Conservation (phyloP, 2,113 vertebrate genomes). For the Chrysemys picta region DNA sequence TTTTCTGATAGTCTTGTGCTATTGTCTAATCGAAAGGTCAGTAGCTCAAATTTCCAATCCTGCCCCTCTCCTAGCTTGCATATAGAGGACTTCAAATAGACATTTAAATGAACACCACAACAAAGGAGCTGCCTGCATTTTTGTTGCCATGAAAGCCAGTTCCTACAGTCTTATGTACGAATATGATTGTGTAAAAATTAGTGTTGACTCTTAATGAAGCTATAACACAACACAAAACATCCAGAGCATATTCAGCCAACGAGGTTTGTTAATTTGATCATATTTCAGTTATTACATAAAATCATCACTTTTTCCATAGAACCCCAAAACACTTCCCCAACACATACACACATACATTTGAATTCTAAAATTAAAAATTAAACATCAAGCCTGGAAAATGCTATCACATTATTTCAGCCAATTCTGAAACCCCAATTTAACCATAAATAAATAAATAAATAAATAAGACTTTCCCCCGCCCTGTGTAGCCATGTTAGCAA, state of each 20-base stretch:
- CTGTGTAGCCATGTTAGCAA: background rate
- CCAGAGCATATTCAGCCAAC: background rate
- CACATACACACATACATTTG: background rate
- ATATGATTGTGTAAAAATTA: slow-evolving; percentile 21
- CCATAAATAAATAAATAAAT: background rate
- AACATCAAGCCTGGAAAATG: background rate
- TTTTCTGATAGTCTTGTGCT: background rate
- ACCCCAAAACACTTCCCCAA: background rate
- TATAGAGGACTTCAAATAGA: background rate
- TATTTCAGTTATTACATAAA: slow-evolving; percentile 10
- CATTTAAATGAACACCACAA: background rate
- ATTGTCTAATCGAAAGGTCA: background rate
- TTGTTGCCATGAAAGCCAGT: background rate
- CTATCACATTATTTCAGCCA: background rate
- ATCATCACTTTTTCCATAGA: background rate
- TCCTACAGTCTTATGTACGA: background rate
- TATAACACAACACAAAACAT: background rate
- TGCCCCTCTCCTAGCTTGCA: background rate
- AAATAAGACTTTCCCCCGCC: background rate
- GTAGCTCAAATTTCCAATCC: background rate
- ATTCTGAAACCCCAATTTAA: background rate
- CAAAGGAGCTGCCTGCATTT: background rate
- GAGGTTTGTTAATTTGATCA: background rate
- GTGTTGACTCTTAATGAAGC: slow-evolving; percentile 28
- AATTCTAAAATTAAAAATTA: background rate